Evolutionary conservation across 1,140 invertebrate genomes (phyloP).

Genomic region (Zaprionus tsacasi): DNA sequence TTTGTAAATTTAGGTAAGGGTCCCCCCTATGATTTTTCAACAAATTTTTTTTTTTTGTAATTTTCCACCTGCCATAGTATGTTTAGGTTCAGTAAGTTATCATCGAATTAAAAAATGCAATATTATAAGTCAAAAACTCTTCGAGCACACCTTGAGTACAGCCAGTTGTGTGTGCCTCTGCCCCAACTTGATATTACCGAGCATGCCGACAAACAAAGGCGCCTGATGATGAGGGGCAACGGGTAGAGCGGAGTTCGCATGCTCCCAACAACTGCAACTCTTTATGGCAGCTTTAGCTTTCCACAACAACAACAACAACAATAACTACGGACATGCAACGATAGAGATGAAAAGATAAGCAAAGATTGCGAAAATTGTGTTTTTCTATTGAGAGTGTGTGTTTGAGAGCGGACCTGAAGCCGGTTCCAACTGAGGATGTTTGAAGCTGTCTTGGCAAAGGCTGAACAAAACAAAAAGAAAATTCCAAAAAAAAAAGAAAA

Average conservation of each 20-base stretch:
- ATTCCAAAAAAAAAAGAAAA: slow-evolving; percentile 55
- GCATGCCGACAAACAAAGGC: slow-evolving; percentile 64
- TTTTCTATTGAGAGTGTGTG: slow-evolving; percentile 65
- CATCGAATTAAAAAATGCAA: neutral
- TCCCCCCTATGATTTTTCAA: too few species aligned
- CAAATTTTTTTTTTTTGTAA: too few species aligned
- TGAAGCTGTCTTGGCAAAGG: slow-evolving; percentile 53
- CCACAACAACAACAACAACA: slow-evolving; percentile 54
- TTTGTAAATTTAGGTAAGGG: too few species aligned
- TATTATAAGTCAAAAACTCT: neutral
- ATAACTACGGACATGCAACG: slow-evolving; percentile 41
- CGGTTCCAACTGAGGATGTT: slow-evolving; percentile 17
- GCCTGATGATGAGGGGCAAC: slow-evolving; percentile 4
- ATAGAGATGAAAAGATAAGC: slow-evolving; percentile 78
- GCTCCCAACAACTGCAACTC: slow-evolving; percentile 32
- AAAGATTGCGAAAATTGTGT: slow-evolving; percentile 81
- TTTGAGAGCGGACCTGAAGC: slow-evolving; percentile 10
- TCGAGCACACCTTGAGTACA: slow-evolving; percentile 33
- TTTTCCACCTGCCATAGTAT: too few species aligned
- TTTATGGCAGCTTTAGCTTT: slow-evolving; percentile 57
- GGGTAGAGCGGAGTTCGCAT: neutral
- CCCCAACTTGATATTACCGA: slow-evolving; percentile 50
- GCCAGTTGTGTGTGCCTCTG: slow-evolving; percentile 39
- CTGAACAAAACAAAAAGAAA: slow-evolving; percentile 64
- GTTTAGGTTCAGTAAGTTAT: too few species aligned